Evolutionary conservation across 1,140 invertebrate species (phyloP), one percentile per base, ranked within the genome.

Genomic region (Pinna nobilis): DNA sequence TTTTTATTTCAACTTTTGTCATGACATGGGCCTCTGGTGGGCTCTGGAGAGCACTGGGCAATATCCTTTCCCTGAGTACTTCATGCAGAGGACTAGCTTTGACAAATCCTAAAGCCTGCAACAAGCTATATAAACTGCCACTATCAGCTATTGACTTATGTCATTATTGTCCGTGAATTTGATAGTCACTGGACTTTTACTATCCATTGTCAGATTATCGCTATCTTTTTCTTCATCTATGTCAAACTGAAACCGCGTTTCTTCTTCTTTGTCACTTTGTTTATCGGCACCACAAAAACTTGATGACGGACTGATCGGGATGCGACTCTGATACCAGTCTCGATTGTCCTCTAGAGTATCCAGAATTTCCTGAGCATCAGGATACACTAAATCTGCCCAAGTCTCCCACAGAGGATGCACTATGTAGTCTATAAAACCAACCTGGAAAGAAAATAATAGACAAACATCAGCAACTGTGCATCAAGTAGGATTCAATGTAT

Each of bases 341-440:
- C 98, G 92, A 89, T 99, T 99, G 88, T 99, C 96, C 90, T 99
- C 98, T 68, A 99, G 91, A 4, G 95, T 98, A 89, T 99, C 97
- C 53, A 99, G 91, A 78, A 99, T 99, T 60, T 98, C 95, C 89
- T 99, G 97, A 11, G 97, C 98, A 87, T 99, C 97, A 0, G 98
- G 98, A 90, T 99, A 96, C 2, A 99, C 98, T 35, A 99, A 91
- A 88, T 99, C 98, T 13, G 97, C 97, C 98, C 98, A 99, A 3
- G 98, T 99, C 89, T 99, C 98, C 96, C 97, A 99, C 23, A 99
- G 90, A 7, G 98, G 98, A 91, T 99, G 98, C 3, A 99, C 97
- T 84, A 99, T 99, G 88, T 99, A 99, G 90, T 99, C 97, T 84
- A 99, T 99, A 87, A 99, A 99, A 76, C 98, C 97, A 84, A 99